These are phyloP conservation scores for Vanacampus margaritifer DNA, from an alignment of 2,113 vertebrate species.

Conservation along the genomic window DNA sequence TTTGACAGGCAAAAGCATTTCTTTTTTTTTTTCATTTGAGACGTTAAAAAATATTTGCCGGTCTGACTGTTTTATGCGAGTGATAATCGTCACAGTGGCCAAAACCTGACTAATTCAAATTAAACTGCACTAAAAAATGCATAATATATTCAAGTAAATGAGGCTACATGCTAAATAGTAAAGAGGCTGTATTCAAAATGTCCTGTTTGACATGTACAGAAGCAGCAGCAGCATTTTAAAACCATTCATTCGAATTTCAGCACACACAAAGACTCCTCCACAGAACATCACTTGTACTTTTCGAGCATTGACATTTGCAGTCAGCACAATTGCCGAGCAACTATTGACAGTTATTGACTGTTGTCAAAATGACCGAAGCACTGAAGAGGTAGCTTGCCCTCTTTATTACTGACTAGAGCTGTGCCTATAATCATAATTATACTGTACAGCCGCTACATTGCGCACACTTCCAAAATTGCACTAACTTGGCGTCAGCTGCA, in stretches of 20 bases:
- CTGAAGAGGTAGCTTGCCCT: background rate
- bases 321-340: background rate
- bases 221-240: too few relatives aligned
- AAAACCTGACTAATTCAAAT: too few relatives aligned
- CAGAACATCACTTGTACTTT: background rate
- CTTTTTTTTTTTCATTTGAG: too few relatives aligned
- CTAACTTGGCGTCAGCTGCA: background rate
- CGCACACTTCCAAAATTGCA: background rate
- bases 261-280: background rate
- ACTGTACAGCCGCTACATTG: background rate
- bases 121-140: too few relatives aligned
- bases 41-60: too few relatives aligned
- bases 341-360: conserved; percentile 2
- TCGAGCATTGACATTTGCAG: background rate
- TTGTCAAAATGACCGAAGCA: background rate
- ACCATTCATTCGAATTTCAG: background rate
- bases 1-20: too few relatives aligned
- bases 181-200: too few relatives aligned
- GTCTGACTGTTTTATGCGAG: too few relatives aligned
- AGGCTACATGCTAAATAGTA: too few relatives aligned
- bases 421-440: background rate
- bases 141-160: too few relatives aligned
- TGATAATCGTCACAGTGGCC: too few relatives aligned
- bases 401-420: background rate
- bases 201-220: too few relatives aligned